These are phyloP conservation scores for Scyliorhinus canicula DNA, from an alignment of 2,797 vertebrate genomes.

Conservation along the genomic window DNA sequence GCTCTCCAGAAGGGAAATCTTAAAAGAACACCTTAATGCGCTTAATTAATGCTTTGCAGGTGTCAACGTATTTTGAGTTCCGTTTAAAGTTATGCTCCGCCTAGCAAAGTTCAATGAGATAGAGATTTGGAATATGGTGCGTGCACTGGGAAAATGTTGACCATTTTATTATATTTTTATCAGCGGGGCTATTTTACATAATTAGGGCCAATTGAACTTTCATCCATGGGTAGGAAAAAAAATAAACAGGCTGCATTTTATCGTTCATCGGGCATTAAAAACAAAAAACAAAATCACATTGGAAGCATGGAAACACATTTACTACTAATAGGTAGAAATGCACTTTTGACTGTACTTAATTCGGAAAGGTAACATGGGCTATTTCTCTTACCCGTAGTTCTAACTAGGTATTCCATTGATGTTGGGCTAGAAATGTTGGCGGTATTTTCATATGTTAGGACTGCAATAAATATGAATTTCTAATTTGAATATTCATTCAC, in stretches of 20 bases:
- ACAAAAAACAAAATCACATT: background rate
- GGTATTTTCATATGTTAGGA: background rate
- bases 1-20: background rate
- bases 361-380: background rate
- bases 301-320: background rate
- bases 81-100: background rate
- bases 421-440: background rate
- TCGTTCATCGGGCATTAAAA: background rate
- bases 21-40: slow-evolving; percentile 24
- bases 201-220: background rate
- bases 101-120: background rate
- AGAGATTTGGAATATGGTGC: background rate
- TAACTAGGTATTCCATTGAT: background rate
- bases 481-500: slow-evolving; percentile 37
- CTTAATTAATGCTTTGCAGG: slow-evolving; percentile 7
- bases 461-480: slow-evolving; percentile 29
- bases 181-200: too few species aligned
- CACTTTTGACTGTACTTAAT: background rate
- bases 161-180: background rate
- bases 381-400: background rate
- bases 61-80: slow-evolving; percentile 26
- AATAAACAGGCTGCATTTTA: background rate
- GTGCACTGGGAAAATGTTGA: background rate
- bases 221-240: background rate
- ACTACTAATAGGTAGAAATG: background rate